A percentile compares a stretch with the other conserved stretches of the same genome.
Evolutionary conservation across 2,888 invertebrate genomes (phyloP).

Genomic region (Lamellibrachia satsuma): DNA sequence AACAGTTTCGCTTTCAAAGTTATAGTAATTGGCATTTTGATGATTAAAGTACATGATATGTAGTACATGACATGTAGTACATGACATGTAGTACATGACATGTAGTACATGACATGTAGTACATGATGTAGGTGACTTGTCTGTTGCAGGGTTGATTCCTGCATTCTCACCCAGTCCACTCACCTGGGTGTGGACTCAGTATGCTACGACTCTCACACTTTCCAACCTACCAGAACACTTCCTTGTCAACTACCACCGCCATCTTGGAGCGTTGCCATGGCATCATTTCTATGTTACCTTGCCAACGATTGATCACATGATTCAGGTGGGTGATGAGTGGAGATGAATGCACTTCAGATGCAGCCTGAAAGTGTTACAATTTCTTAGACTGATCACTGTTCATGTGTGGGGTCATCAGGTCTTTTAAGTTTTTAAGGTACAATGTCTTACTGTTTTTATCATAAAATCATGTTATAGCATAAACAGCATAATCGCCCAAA

Average conservation of each 20-base stretch:
- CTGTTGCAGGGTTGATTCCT: constrained; percentile 28
- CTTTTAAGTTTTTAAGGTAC: too few relatives aligned
- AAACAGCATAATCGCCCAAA: too few relatives aligned
- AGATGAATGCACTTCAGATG: not conserved
- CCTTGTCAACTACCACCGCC: constrained; percentile 72
- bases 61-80: too few relatives aligned
- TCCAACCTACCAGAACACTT: constrained; percentile 74
- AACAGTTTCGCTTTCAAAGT: too few relatives aligned
- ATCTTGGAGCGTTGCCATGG: constrained; percentile 77
- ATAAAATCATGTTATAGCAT: too few relatives aligned
- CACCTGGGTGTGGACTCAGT: constrained; percentile 69
- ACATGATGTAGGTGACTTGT: not conserved
- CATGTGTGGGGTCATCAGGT: not conserved
- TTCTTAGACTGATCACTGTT: not conserved
- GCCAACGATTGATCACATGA: constrained; percentile 75
- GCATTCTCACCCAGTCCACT: constrained; percentile 41
- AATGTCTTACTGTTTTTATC: too few relatives aligned
- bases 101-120: not conserved
- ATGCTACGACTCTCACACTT: constrained; percentile 75
- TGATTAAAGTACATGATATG: too few relatives aligned
- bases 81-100: too few relatives aligned
- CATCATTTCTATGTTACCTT: constrained; percentile 75
- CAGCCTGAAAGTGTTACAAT: not conserved
- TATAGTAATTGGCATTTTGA: too few relatives aligned
- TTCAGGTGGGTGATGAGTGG: constrained; percentile 40